A percentile compares a stretch with the other conserved stretches of the same genome.
phyloP scores from a whole-genome alignment of 2,888 invertebrate genomes.

The Sarcophaga variegata region DNA sequence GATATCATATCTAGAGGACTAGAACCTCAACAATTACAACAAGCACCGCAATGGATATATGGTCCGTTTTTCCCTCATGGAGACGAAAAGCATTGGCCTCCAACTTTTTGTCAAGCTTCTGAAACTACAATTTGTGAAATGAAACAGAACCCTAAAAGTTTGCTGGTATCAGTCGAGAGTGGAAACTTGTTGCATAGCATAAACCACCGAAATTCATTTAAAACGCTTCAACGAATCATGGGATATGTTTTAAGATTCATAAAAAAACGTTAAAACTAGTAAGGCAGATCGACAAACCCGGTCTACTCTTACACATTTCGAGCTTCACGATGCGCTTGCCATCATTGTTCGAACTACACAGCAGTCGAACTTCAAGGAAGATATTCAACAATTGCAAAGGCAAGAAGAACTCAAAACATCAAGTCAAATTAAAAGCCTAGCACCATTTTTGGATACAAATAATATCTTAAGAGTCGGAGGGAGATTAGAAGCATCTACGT shows the following conservation, averaged over 20 bases:
- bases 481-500: too few relatives aligned
- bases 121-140: neutral
- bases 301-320: neutral
- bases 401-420: too few relatives aligned
- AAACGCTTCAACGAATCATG: neutral
- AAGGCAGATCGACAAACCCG: neutral
- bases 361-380: neutral
- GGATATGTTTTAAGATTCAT: neutral
- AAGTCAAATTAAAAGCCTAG: too few relatives aligned
- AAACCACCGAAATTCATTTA: neutral
- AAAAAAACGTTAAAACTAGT: neutral
- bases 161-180: neutral
- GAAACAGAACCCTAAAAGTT: neutral
- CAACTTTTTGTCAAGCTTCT: neutral
- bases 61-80: conserved; percentile 10
- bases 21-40: neutral
- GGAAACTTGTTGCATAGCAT: neutral
- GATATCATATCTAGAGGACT: neutral
- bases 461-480: too few relatives aligned
- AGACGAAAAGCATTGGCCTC: neutral
- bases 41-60: neutral
- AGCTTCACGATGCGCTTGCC: neutral
- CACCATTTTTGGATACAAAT: too few relatives aligned
- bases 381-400: too few relatives aligned
- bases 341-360: conserved; percentile 6